Evolutionary conservation across 92 coral and sea anemone genomes (phyloP).

Genomic region (Zoanthus solanderi): DNA sequence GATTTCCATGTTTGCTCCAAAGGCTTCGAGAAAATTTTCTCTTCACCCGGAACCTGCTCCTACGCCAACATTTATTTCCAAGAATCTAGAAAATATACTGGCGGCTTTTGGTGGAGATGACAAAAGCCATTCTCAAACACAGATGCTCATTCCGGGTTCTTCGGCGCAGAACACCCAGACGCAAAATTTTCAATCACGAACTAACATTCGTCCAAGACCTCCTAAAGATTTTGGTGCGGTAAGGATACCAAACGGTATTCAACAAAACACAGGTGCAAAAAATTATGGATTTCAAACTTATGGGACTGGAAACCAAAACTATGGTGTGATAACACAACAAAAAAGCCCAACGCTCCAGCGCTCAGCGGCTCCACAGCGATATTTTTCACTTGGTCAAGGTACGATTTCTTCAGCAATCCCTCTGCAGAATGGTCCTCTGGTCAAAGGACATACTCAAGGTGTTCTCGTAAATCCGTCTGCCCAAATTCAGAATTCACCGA

Average conservation of each 20-base stretch:
- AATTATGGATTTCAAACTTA: not conserved
- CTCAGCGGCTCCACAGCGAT: not conserved
- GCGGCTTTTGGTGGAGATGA: slow-evolving; percentile 36
- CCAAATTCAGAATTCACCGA: not conserved
- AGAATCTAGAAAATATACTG: slow-evolving; percentile 37
- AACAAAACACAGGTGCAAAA: not conserved
- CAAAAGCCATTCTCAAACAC: not conserved
- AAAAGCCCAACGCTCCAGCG: not conserved
- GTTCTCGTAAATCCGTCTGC: not conserved
- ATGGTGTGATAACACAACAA: not conserved
- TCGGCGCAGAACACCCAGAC: not conserved
- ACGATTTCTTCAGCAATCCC: not conserved
- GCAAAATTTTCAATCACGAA: not conserved
- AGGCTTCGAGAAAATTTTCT: not conserved
- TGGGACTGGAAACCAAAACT: not conserved
- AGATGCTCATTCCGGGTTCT: not conserved
- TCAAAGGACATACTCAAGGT: not conserved
- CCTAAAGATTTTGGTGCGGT: not conserved
- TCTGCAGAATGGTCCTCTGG: not conserved
- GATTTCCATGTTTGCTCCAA: not conserved
- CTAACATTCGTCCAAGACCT: not conserved
- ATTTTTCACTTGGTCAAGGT: not conserved
- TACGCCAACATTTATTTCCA: slow-evolving; percentile 20
- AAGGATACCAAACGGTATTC: not conserved
- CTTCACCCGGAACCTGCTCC: slow-evolving; percentile 7